A percentile compares a stretch with the other conserved stretches of the same genome.
Conservation (phyloP, 30 jellyfish, hydroid and myxozoan species). For the Turritopsis dohrnii region DNA sequence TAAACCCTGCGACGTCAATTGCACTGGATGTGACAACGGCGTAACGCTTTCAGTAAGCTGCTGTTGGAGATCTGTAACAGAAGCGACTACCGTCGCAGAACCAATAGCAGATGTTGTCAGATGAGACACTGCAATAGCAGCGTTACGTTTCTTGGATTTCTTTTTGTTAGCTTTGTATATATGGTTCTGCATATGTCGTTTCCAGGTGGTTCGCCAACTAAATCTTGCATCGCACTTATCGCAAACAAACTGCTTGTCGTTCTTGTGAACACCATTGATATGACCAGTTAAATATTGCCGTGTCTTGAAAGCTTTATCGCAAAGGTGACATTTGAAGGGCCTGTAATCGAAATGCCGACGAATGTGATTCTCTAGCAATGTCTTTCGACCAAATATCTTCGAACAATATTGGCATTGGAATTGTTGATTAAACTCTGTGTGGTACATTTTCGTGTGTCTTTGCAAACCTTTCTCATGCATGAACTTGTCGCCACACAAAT, state of each 20-base stretch:
- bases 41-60: conserved; percentile 5
- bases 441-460: conserved; percentile 38
- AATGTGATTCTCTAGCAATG: conserved; percentile 37
- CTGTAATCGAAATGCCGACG: conserved; percentile 51
- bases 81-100: not conserved
- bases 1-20: not conserved
- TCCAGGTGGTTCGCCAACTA: conserved; percentile 47
- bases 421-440: conserved; percentile 38
- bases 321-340: conserved; percentile 30
- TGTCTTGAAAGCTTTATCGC: conserved; percentile 38
- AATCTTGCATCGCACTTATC: conserved; percentile 47
- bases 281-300: conserved; percentile 43
- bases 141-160: conserved; percentile 19
- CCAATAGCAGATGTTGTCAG: conserved; percentile 10
- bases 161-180: conserved; percentile 22
- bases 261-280: conserved; percentile 39
- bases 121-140: not conserved
- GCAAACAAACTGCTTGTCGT: conserved; percentile 47
- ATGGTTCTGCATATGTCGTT: conserved; percentile 35
- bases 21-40: conserved; percentile 25
- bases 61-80: conserved; percentile 32
- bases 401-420: conserved; percentile 36
- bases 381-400: conserved; percentile 32
- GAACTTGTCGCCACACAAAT: conserved; percentile 40
- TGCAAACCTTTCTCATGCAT: conserved; percentile 45